Evolutionary conservation across 2,113 vertebrate genomes (phyloP).

Genomic region (Bagarius yarrelli): DNA sequence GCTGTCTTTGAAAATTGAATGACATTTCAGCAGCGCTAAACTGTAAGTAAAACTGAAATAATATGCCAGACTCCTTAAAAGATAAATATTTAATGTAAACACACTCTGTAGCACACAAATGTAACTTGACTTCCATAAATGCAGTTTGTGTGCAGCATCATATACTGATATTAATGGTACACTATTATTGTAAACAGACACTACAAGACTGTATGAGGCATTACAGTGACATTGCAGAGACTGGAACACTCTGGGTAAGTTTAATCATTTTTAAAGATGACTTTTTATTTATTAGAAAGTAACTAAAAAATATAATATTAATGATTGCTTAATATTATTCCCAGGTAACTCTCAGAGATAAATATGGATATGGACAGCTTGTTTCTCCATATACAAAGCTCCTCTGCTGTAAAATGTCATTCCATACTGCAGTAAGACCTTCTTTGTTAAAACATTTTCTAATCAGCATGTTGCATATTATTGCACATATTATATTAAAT

Average conservation of each 20-base stretch:
- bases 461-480: not conserved
- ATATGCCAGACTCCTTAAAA: too few species aligned
- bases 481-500: not conserved
- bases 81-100: too few species aligned
- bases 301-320: not conserved
- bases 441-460: not conserved
- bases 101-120: too few species aligned
- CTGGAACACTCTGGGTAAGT: slow-evolving; percentile 89
- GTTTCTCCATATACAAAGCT: slow-evolving; percentile 83
- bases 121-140: too few species aligned
- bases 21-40: too few species aligned
- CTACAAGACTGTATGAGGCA: slow-evolving; percentile 94
- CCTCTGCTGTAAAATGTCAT: slow-evolving; percentile 88
- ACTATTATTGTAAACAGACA: slow-evolving; percentile 68
- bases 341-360: slow-evolving; percentile 84
- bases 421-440: slow-evolving; percentile 83
- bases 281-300: not conserved
- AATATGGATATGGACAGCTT: slow-evolving; percentile 87
- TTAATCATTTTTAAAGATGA: not conserved
- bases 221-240: slow-evolving; percentile 85
- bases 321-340: slow-evolving; percentile 15
- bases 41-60: too few species aligned
- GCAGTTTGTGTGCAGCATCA: not conserved
- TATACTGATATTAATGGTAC: not conserved
- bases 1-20: too few species aligned